Conservation (phyloP, 2,888 invertebrate genomes). For the Tachina lurida region DNA sequence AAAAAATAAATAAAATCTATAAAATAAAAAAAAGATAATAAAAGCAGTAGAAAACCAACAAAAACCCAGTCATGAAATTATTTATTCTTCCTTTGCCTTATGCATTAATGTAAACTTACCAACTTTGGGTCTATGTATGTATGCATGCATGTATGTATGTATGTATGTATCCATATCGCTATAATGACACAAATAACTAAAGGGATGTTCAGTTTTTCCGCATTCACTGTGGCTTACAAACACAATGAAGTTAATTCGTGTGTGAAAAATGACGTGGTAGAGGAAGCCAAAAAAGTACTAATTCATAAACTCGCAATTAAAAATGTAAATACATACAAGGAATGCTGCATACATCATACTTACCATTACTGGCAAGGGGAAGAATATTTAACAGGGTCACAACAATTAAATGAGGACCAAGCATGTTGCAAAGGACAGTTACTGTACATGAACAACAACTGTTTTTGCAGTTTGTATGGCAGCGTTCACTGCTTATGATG, state of each 20-base stretch:
- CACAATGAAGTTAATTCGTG: conserved; percentile 22
- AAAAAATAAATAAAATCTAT: conserved; percentile 19
- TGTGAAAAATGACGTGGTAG: conserved; percentile 13
- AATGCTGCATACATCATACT: conserved; percentile 41
- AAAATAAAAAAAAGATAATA: conserved; percentile 17
- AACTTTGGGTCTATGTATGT: neutral
- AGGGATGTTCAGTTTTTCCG: conserved; percentile 40
- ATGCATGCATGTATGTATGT: neutral
- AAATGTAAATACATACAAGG: conserved; percentile 64
- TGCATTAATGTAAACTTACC: conserved; percentile 32
- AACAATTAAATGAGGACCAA: neutral
- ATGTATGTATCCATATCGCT: neutral
- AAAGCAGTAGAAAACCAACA: neutral
- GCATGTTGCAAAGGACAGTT: neutral
- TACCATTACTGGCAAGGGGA: conserved; percentile 1
- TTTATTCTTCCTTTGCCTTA: conserved; percentile 34
- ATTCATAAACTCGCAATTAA: conserved; percentile 68
- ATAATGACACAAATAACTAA: conserved; percentile 37
- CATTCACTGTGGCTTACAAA: too few species aligned
- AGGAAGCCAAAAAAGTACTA: conserved; percentile 38
- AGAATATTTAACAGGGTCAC: conserved; percentile 3
- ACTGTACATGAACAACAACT: neutral
- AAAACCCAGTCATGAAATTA: conserved; percentile 44
- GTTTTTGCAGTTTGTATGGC: neutral
- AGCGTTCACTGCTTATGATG: neutral